Conservation (phyloP, 1,140 invertebrate species). For the Atta colombica region DNA sequence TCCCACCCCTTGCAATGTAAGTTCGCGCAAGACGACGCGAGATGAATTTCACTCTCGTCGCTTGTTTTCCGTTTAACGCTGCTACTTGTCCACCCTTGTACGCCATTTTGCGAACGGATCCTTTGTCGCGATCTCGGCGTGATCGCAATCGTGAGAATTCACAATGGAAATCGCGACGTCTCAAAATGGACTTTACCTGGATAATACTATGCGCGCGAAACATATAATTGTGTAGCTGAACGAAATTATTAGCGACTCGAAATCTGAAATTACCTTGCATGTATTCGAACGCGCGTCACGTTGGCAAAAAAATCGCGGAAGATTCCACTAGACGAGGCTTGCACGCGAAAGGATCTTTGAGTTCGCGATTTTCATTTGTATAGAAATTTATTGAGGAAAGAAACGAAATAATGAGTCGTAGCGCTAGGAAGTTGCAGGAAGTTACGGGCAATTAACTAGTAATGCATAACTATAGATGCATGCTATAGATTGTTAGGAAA, state of each 20-base stretch:
- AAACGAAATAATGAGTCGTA: too few relatives aligned
- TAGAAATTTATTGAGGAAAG: neutral
- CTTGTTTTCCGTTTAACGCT: neutral
- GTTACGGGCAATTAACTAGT: neutral
- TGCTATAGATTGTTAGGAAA: neutral
- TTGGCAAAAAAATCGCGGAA: neutral
- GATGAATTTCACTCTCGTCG: neutral
- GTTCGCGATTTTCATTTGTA: neutral
- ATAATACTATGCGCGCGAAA: too few relatives aligned
- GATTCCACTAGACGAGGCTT: neutral
- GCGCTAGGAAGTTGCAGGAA: neutral
- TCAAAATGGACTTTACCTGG: too few relatives aligned
- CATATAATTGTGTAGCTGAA: neutral
- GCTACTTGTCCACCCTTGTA: neutral
- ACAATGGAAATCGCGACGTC: neutral
- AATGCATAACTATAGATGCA: neutral
- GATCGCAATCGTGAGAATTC: too few relatives aligned
- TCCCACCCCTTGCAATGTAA: constrained; percentile 21
- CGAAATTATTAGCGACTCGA: neutral
- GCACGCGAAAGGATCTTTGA: neutral
- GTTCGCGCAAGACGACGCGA: neutral
- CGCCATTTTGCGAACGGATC: constrained; percentile 39
- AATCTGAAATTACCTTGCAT: neutral
- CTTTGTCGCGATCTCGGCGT: neutral
- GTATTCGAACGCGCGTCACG: neutral